These are phyloP conservation scores for Antheraea pernyi DNA, from an alignment of 1,140 invertebrate genomes.

Conservation along the genomic window DNA sequence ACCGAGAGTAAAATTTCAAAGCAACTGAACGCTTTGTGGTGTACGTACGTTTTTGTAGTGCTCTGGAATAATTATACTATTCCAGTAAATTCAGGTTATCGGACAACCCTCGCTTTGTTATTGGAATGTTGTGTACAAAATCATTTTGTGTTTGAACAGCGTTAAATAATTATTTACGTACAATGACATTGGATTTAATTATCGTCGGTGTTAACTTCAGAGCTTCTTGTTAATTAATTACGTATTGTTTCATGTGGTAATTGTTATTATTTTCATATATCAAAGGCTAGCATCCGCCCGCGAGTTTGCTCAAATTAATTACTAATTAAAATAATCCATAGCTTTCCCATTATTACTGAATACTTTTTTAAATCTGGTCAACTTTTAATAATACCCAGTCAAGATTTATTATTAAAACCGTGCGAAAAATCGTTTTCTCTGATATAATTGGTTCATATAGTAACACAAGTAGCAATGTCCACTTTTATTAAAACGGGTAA, in stretches of 20 bases:
- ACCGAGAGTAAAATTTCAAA: background rate
- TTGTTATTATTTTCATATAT: background rate
- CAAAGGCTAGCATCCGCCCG: no score
- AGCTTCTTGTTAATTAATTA: conserved; percentile 7
- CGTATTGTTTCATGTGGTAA: background rate
- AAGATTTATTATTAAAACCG: no score
- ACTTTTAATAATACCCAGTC: no score
- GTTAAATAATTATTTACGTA: conserved; percentile 12
- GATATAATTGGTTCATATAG: no score
- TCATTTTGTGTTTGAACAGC: conserved; percentile 12
- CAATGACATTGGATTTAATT: conserved; percentile 8
- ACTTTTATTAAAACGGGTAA: no score
- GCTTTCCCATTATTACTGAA: no score
- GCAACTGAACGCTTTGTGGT: background rate
- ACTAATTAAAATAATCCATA: no score
- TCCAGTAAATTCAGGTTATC: background rate
- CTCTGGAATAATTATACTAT: background rate
- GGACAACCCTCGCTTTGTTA: conserved; percentile 1
- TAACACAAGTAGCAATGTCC: no score
- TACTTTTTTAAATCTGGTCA: no score
- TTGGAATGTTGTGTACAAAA: conserved; percentile 6
- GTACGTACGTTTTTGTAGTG: background rate
- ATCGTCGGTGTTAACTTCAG: conserved; percentile 1
- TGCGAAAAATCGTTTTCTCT: no score
- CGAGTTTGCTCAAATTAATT: no score